Percentiles rank a stretch among this genome's conserved stretches.
phyloP scores from a whole-genome alignment of 1,140 invertebrate species.

The Pseudobourletiella spinata region DNA sequence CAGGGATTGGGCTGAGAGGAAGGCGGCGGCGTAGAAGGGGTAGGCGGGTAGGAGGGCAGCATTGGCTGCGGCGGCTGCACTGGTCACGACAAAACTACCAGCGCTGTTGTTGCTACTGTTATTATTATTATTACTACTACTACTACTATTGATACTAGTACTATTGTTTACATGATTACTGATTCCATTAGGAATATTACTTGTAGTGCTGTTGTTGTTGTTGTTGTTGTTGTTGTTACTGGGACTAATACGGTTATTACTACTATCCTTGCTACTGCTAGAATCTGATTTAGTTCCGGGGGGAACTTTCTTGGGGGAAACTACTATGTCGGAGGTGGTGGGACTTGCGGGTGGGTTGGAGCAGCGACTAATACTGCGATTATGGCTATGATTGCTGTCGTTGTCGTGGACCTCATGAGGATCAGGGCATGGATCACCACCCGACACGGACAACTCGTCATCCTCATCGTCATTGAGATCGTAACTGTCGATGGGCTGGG shows the following conservation, averaged over 20 bases:
- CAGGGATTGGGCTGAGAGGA: constrained; percentile 34
- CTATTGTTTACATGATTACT: neutral
- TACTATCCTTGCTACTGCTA: neutral
- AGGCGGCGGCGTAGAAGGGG: constrained; percentile 34
- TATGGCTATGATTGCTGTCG: constrained; percentile 14
- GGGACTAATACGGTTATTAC: neutral
- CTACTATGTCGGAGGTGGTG: neutral
- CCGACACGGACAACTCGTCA: constrained; percentile 12
- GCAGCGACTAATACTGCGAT: constrained; percentile 9
- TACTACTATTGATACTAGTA: neutral
- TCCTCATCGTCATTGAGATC: constrained; percentile 18
- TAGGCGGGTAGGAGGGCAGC: constrained; percentile 19
- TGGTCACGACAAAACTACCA: constrained; percentile 1
- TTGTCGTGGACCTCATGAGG: constrained; percentile 5
- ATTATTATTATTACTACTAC: neutral
- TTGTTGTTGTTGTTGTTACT: neutral
- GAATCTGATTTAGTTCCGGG: neutral
- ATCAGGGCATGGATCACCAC: neutral
- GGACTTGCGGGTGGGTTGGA: constrained; percentile 5
- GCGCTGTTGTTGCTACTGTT: neutral
- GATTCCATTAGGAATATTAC: neutral
- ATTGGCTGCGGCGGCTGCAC: constrained; percentile 11
- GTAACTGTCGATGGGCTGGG: constrained; percentile 11
- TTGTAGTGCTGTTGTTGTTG: neutral
- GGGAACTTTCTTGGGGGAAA: neutral